Evolutionary conservation across 2,888 invertebrate genomes (phyloP), one percentile per base, ranked within the genome.

Genomic region (Lapara coniferarum): DNA sequence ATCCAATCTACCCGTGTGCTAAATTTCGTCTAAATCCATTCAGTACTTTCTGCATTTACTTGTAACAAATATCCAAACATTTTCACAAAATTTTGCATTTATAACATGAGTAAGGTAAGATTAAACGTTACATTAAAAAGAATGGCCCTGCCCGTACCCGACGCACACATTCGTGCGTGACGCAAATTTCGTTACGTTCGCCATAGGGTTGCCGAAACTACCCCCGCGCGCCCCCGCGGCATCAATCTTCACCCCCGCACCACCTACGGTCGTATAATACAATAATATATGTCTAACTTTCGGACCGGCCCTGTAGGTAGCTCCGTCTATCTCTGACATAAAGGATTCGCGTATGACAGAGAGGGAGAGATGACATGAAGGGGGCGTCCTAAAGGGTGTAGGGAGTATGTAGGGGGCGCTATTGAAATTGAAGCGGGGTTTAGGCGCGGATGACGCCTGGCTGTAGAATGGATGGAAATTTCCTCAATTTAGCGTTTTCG

Each of bases 361-460:
- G 71, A 59, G 84, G 75, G 91, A 90, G 57, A 74, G 81, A n/a
- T 19, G 70, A 67, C 70, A 67, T 72, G 78, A 89, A 90, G 93
- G 92, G 85, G 92, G 92, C 88, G 92, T 92, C 92, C 92, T 92
- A 92, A 93, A 93, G 93, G 92, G 92, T 93, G 91, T 90, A 92
- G 90, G 91, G 91, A 87, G 92, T 92, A 78, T 92, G 92, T 90
- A 81, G 90, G 92, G 63, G 91, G 90, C 85, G 89, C 92, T 93
- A 93, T 93, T 93, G 93, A 93, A 93, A 93, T 93, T 93, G 93
- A 93, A 93, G 93, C 93, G 90, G 90, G 92, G 91, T 89, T 93
- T 92, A 93, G 93, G 92, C 93, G 91, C 91, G 93, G 93, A 93
- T 93, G 93, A 93, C 92, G 93, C 92, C 90, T 89, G 92, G 90